phyloP scores from a whole-genome alignment of 1,140 invertebrate species.

The Meloidogyne exigua region DNA sequence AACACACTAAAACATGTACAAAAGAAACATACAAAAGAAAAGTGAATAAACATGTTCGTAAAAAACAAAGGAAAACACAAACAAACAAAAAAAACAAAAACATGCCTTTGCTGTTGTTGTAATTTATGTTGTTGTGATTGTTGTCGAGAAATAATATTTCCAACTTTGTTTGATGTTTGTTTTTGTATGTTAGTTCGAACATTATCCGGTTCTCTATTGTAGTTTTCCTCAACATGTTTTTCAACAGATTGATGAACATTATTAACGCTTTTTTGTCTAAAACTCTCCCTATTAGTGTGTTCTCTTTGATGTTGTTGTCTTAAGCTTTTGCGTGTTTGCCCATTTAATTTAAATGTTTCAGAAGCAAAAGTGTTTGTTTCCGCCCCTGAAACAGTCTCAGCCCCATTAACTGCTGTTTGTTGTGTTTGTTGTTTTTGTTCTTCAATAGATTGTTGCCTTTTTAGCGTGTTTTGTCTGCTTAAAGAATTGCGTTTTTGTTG shows the following conservation, averaged over 20 bases:
- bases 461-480: background rate
- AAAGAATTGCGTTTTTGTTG: background rate
- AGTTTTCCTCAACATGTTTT: background rate
- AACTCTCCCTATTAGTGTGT: background rate
- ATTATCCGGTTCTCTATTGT: background rate
- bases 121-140: background rate
- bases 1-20: too few species aligned
- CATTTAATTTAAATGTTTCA: background rate
- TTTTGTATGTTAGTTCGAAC: background rate
- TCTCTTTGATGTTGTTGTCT: slow-evolving; percentile 9
- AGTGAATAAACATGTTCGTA: background rate
- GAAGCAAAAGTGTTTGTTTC: background rate
- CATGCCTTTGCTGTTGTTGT: slow-evolving; percentile 15
- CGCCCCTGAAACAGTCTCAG: background rate
- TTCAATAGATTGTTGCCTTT: background rate
- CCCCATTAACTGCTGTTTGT: background rate
- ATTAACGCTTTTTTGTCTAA: background rate
- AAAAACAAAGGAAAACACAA: background rate
- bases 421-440: background rate
- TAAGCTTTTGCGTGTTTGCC: background rate
- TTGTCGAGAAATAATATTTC: background rate
- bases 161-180: background rate
- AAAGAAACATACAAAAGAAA: background rate
- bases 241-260: background rate
- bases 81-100: background rate